A percentile compares a stretch with the other conserved stretches of the same genome.
These are phyloP conservation scores for Engraulis encrasicolus DNA, from an alignment of 2,113 vertebrate genomes.

Conservation along the genomic window DNA sequence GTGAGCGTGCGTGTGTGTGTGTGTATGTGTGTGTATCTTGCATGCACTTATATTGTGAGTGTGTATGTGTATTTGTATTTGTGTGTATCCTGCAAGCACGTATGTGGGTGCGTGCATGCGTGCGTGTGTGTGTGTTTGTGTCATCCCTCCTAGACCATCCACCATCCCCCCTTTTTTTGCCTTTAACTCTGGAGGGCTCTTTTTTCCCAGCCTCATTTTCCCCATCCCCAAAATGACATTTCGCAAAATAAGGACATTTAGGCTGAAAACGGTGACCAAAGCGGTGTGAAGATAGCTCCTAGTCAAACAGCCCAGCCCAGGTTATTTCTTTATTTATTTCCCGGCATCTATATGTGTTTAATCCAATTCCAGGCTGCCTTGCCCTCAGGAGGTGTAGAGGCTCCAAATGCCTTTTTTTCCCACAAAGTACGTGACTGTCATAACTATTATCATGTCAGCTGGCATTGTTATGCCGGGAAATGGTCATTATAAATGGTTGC, in stretches of 20 bases:
- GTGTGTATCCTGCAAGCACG: no score
- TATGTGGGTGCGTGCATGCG: no score
- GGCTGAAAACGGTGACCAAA: not conserved
- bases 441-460: slow-evolving; percentile 46
- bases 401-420: slow-evolving; percentile 40
- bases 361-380: not conserved
- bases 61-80: no score
- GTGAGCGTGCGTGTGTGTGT: no score
- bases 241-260: slow-evolving; percentile 15
- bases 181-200: not conserved
- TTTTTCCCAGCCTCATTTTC: slow-evolving; percentile 10
- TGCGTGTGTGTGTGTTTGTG: no score
- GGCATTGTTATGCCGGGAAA: slow-evolving; percentile 27
- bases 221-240: slow-evolving; percentile 21
- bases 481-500: not conserved
- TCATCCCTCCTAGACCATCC: not conserved
- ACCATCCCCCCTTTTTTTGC: not conserved
- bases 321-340: slow-evolving; percentile 8
- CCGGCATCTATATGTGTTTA: slow-evolving; percentile 8
- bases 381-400: slow-evolving; percentile 8
- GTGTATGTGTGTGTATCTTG: no score
- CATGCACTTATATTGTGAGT: no score
- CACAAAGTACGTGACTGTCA: slow-evolving; percentile 10
- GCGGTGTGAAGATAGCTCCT: not conserved
- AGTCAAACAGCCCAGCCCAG: slow-evolving; percentile 3